phyloP scores from a whole-genome alignment of 2,797 vertebrate species.

The Valencia hispanica region DNA sequence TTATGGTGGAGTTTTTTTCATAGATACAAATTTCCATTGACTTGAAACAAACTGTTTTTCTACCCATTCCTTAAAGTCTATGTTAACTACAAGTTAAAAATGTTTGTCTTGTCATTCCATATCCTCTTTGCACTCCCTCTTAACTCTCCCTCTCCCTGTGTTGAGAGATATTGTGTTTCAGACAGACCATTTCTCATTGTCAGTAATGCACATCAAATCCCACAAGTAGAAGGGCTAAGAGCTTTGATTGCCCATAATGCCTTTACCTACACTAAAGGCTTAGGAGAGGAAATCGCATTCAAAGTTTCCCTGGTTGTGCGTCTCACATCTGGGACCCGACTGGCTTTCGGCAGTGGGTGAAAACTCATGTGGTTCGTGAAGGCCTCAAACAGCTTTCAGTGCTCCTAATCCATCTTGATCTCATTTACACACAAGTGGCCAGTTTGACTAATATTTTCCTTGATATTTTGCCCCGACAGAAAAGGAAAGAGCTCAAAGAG shows the following conservation, averaged over 20 bases:
- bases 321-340: constrained; percentile 69
- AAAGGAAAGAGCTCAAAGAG: constrained; percentile 47
- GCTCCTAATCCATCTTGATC: constrained; percentile 80
- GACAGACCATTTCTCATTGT: constrained; percentile 82
- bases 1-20: accelerated
- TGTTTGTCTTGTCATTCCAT: constrained; percentile 39
- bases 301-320: constrained; percentile 59
- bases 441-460: constrained; percentile 82
- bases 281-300: constrained; percentile 81
- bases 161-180: constrained; percentile 83
- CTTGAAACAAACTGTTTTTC: not conserved
- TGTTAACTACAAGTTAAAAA: constrained; percentile 16
- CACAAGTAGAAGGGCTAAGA: constrained; percentile 77
- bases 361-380: constrained; percentile 67
- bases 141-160: constrained; percentile 54
- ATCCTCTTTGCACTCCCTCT: constrained; percentile 26
- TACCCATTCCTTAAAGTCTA: not conserved
- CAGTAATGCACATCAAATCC: constrained; percentile 84
- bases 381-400: constrained; percentile 74
- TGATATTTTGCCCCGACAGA: constrained; percentile 68
- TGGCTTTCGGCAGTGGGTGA: constrained; percentile 62
- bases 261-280: constrained; percentile 78
- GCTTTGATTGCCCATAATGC: constrained; percentile 79
- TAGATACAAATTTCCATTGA: not conserved
- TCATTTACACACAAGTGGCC: constrained; percentile 77